These are phyloP conservation scores for Otus sunia DNA, from an alignment of 2,113 vertebrate genomes.

Conservation along the genomic window DNA sequence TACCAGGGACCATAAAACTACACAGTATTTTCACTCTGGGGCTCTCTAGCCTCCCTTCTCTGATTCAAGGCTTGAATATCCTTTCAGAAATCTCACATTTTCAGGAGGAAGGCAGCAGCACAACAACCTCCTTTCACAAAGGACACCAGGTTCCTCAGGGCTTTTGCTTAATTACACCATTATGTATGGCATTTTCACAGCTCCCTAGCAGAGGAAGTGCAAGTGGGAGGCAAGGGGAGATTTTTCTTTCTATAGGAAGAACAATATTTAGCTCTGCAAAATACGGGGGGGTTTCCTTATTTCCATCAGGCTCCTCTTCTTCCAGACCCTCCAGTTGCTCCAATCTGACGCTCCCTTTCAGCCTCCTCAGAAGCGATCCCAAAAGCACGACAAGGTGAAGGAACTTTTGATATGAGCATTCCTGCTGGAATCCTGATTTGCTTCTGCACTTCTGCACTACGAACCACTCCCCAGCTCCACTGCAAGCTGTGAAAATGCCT, in stretches of 20 bases:
- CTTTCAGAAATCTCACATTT: background rate
- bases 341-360: background rate
- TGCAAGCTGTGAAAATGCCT: background rate
- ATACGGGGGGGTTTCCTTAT: background rate
- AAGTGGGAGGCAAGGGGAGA: background rate
- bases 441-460: background rate
- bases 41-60: background rate
- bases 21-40: background rate
- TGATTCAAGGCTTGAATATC: background rate
- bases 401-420: background rate
- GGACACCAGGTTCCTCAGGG: background rate
- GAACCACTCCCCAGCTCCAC: background rate
- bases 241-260: background rate
- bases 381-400: background rate
- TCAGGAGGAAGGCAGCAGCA: background rate
- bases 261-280: conserved; percentile 14
- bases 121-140: background rate
- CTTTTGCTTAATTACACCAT: conserved; percentile 20
- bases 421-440: background rate
- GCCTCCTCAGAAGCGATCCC: background rate
- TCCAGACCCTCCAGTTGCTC: background rate
- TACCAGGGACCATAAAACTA: background rate
- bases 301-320: background rate
- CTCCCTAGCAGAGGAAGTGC: background rate
- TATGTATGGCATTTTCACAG: background rate